Evolutionary conservation across 2,797 vertebrate genomes (phyloP).

Genomic region (Pogonophryne albipinna): DNA sequence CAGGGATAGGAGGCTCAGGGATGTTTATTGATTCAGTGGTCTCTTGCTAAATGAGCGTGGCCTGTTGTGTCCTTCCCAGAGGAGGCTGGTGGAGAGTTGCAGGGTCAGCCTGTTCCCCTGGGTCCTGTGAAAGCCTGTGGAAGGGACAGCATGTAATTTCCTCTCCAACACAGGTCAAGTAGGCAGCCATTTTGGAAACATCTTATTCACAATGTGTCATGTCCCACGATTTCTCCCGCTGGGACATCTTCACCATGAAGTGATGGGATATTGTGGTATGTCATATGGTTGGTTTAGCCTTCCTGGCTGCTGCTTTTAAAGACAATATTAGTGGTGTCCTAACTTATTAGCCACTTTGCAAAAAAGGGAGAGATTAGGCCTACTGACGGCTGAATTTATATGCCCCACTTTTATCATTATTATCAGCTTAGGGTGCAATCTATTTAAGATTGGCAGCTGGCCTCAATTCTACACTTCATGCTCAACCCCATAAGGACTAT

Average conservation of each 20-base stretch:
- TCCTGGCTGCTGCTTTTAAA: background rate
- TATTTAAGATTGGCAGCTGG: constrained; percentile 62
- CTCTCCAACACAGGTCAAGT: constrained; percentile 74
- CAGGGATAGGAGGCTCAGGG: constrained; percentile 39
- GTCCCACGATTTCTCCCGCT: constrained; percentile 10
- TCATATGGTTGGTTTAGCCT: constrained; percentile 5
- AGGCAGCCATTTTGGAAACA: constrained; percentile 75
- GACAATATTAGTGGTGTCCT: constrained; percentile 6
- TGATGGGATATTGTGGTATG: constrained; percentile 8
- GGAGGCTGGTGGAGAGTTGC: constrained; percentile 47
- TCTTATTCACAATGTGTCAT: constrained; percentile 45
- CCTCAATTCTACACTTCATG: constrained; percentile 63
- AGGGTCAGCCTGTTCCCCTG: constrained; percentile 74
- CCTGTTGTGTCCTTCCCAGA: constrained; percentile 68
- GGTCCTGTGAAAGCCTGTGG: constrained; percentile 62
- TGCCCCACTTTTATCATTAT: constrained; percentile 60
- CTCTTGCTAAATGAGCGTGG: constrained; percentile 48
- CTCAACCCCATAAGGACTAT: constrained; percentile 66
- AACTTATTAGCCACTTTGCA: constrained; percentile 52
- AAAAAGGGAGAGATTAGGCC: constrained; percentile 46
- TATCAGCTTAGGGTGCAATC: constrained; percentile 59
- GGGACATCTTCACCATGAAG: constrained; percentile 4
- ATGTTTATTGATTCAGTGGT: constrained; percentile 72
- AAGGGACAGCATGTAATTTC: constrained; percentile 72
- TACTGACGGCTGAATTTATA: constrained; percentile 45